Base-by-base conservation (phyloP, 2,113 vertebrate genomes). In the Cyphomyrus discorhynchus region DNA sequence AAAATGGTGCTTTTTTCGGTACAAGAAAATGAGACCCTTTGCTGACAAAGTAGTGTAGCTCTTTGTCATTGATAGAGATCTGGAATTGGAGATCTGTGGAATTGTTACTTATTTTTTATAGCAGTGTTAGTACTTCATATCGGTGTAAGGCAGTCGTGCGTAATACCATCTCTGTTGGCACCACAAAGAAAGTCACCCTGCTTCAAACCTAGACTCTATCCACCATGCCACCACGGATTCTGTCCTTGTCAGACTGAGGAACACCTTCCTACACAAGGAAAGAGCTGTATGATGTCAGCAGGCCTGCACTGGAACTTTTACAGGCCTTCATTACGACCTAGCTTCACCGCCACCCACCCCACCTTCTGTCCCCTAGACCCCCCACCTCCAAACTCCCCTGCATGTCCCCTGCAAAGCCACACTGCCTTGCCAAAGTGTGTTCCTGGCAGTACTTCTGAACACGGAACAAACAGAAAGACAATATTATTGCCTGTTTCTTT, bases 391-490 rank as follows among this genome's bases (percentile, higher is more conserved):
- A 77, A 66, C 82, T 90, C 46, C 70, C 70, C 47, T 47, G 24
- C 9, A 86, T 83, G 17, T 39, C 89, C 85, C 90, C 90, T 87
- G 89, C 87, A 90, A 58, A 86, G 45, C 45, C 88, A 66, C 90
- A 13, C 62, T 46, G 27, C 8, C 86, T 88, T 88, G 90, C 88
- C 77, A 82, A 70, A 88, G 21, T 9, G 82, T 49, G 52, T 91
- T 86, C 86, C 86, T 90, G 88, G 90, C 90, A 89, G 46, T 49
- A 13, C 56, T 86, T 53, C 83, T 39, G 84, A 87, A 92, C 39
- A 53, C 15, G 77, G 50, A 58, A 24, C 91, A 92, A 90, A 86
- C 17, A 89, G 84, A 82, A 90, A 90, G 88, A 86, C n/a, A 90
- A 49, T 52, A 31, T 53, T 88, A 89, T 49, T 87, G 80, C 46